phyloP scores from a whole-genome alignment of 2,113 vertebrate species.

The Cyrtonyx montezumae region DNA sequence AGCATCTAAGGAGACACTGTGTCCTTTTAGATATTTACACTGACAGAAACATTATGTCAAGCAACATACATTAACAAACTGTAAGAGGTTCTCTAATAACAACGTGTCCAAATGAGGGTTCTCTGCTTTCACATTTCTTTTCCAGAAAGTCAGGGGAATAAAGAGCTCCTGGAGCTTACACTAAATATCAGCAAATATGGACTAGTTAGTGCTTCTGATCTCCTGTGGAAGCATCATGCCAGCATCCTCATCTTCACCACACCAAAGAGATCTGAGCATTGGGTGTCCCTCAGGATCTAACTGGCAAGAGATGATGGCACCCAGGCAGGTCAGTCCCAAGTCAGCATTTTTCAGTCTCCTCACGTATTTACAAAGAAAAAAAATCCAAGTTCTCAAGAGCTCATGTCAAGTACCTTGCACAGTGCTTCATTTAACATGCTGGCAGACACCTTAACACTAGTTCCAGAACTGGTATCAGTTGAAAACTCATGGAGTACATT shows the following conservation, averaged over 20 bases:
- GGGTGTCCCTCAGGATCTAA: neutral
- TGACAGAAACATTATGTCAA: neutral
- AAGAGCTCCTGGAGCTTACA: neutral
- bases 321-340: neutral
- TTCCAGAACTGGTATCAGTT: neutral
- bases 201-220: neutral
- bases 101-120: neutral
- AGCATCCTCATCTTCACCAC: neutral
- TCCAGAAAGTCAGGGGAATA: neutral
- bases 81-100: neutral
- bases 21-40: neutral
- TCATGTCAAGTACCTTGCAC: neutral
- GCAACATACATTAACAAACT: neutral
- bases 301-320: neutral
- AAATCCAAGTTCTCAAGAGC: neutral
- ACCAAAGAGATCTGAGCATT: neutral
- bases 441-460: neutral
- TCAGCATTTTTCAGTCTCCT: neutral
- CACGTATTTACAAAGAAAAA: neutral
- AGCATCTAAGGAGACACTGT: neutral
- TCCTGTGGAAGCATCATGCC: neutral
- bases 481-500: neutral
- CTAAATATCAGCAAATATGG: neutral
- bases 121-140: neutral
- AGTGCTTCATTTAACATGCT: neutral